A percentile compares a stretch with the other conserved stretches of the same genome.
Conservation (phyloP, 1,140 invertebrate species). For the Drosophila kanapiae region DNA sequence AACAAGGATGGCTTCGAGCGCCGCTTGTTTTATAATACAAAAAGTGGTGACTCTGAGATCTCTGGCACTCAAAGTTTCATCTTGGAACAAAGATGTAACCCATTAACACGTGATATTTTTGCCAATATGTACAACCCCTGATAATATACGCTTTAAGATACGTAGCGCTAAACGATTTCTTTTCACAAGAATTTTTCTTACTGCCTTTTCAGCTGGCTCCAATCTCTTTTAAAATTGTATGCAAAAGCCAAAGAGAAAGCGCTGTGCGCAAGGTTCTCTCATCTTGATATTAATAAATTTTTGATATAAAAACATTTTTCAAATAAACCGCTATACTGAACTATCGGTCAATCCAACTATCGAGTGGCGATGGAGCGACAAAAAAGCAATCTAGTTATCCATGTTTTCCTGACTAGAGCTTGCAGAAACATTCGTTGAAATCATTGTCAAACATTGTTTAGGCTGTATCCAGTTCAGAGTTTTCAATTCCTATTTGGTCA, state of each 20-base stretch:
- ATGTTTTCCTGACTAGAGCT: background rate
- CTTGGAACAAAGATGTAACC: constrained; percentile 18
- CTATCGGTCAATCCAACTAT: background rate
- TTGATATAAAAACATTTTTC: background rate
- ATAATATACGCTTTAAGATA: no score
- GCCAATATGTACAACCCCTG: background rate
- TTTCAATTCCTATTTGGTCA: background rate
- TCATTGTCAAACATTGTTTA: background rate
- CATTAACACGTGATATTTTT: background rate
- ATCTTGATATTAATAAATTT: no score
- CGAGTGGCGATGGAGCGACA: background rate
- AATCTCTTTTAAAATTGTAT: no score
- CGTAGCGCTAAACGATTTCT: no score
- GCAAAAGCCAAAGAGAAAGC: no score
- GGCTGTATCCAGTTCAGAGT: no score
- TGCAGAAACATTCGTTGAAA: background rate
- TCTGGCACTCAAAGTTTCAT: constrained; percentile 54
- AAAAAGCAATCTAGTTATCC: background rate
- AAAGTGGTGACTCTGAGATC: constrained; percentile 54
- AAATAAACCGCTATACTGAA: background rate
- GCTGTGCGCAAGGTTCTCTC: no score
- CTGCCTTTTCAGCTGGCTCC: no score
- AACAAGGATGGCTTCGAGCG: constrained; percentile 94
- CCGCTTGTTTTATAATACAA: constrained; percentile 87
- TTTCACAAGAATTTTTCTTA: no score